These are phyloP conservation scores for Drosophila affinis DNA, from an alignment of 2,888 invertebrate species.

Conservation along the genomic window DNA sequence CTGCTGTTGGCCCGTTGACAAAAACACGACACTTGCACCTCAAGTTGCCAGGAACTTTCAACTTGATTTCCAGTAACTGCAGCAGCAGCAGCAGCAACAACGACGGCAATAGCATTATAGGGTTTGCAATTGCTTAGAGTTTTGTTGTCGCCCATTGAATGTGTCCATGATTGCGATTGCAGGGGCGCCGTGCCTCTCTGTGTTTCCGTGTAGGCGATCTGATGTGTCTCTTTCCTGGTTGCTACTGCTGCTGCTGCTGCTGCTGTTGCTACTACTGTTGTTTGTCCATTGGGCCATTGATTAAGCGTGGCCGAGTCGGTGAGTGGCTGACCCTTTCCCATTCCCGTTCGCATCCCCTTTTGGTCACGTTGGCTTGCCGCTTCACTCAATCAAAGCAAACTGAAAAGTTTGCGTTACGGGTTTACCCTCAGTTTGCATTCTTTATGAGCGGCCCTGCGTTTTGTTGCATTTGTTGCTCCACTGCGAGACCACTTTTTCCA, in stretches of 20 bases:
- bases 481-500: conserved; percentile 10
- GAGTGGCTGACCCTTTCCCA: conserved; percentile 12
- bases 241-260: conserved; percentile 21
- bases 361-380: conserved; percentile 35
- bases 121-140: conserved; percentile 68
- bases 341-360: conserved; percentile 12
- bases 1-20: conserved; percentile 76
- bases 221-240: neutral
- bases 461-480: conserved; percentile 5
- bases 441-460: conserved; percentile 47
- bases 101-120: conserved; percentile 54
- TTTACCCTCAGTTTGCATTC: conserved; percentile 58
- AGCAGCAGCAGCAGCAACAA: conserved; percentile 16
- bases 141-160: conserved; percentile 59
- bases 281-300: conserved; percentile 71
- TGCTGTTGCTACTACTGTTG: conserved; percentile 27
- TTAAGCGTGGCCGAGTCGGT: conserved; percentile 64
- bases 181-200: conserved; percentile 16
- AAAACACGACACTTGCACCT: conserved; percentile 77
- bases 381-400: conserved; percentile 52
- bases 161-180: conserved; percentile 64
- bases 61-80: conserved; percentile 64
- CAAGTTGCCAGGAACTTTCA: conserved; percentile 73
- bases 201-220: conserved; percentile 23
- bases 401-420: conserved; percentile 50